Percentiles rank a stretch among this genome's conserved stretches.
These are phyloP conservation scores for Andrena minutula DNA, from an alignment of 2,888 invertebrate species.

Conservation along the genomic window DNA sequence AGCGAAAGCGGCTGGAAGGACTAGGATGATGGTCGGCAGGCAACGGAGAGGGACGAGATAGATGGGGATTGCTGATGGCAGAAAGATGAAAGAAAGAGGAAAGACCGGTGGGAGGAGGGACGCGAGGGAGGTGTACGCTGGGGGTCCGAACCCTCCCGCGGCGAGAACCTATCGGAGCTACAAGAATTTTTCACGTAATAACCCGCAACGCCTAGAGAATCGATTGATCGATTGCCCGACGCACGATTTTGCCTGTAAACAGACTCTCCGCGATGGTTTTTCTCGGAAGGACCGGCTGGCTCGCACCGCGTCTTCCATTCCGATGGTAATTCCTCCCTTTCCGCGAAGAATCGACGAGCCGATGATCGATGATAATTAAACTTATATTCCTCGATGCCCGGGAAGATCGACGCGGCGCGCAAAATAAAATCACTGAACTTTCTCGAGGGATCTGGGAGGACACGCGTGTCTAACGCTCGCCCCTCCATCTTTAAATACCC, in stretches of 20 bases:
- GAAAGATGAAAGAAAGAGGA: constrained; percentile 61
- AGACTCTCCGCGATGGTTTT: constrained; percentile 57
- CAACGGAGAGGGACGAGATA: constrained; percentile 61
- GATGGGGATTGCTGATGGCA: constrained; percentile 70
- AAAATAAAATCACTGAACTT: constrained; percentile 16
- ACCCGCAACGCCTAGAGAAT: constrained; percentile 79
- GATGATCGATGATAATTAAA: constrained; percentile 66
- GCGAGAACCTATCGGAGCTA: constrained; percentile 79
- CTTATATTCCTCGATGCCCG: constrained; percentile 31
- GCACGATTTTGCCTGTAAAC: constrained; percentile 78
- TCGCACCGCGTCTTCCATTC: constrained; percentile 7
- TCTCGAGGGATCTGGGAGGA: background rate
- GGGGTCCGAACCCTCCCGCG: constrained; percentile 77
- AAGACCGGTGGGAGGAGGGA: constrained; percentile 22
- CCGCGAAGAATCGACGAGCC: constrained; percentile 45
- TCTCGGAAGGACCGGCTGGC: constrained; percentile 35
- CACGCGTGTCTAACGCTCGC: constrained; percentile 6
- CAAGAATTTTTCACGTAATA: constrained; percentile 81
- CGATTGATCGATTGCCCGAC: constrained; percentile 79
- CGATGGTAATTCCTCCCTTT: constrained; percentile 39
- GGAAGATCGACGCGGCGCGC: constrained; percentile 11
- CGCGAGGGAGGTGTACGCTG: constrained; percentile 69
- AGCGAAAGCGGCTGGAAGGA: constrained; percentile 52
- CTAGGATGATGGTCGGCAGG: constrained; percentile 45
- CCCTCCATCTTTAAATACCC: constrained; percentile 20